Evolutionary conservation across 2,888 invertebrate genomes (phyloP).

Genomic region (Achlya flavicornis): DNA sequence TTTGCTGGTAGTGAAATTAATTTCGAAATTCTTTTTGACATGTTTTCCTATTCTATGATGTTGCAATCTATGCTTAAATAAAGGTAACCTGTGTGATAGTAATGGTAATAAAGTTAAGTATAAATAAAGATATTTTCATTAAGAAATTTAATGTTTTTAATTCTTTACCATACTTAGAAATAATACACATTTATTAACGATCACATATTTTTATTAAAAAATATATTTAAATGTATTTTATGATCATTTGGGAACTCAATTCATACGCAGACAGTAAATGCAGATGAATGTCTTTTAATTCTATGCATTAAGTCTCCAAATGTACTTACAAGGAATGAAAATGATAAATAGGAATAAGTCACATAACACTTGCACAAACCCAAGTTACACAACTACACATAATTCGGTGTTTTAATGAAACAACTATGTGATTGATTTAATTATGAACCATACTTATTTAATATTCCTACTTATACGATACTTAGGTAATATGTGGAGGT

Average conservation of each 20-base stretch:
- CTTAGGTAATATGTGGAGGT: neutral
- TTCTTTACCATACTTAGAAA: neutral
- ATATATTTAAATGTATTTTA: neutral
- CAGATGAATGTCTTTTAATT: neutral
- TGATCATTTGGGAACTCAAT: neutral
- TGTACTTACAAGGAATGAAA: neutral
- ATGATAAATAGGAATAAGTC: neutral
- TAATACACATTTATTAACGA: neutral
- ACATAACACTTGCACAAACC: constrained; percentile 8
- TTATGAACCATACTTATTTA: neutral
- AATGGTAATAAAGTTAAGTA: neutral
- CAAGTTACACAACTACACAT: neutral
- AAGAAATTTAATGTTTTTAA: neutral
- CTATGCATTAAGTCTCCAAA: neutral
- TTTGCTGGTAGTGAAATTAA: neutral
- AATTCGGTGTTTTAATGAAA: neutral
- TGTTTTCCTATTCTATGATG: neutral
- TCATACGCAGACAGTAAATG: neutral
- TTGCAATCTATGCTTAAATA: neutral
- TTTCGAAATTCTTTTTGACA: neutral
- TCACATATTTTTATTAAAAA: constrained; percentile 3
- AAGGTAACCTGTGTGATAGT: constrained; percentile 3
- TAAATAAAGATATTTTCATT: neutral
- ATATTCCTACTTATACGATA: neutral
- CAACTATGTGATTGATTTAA: neutral